Conservation (phyloP, 2,797 vertebrate genomes). For the Tokudaia tokunoshimensis region DNA sequence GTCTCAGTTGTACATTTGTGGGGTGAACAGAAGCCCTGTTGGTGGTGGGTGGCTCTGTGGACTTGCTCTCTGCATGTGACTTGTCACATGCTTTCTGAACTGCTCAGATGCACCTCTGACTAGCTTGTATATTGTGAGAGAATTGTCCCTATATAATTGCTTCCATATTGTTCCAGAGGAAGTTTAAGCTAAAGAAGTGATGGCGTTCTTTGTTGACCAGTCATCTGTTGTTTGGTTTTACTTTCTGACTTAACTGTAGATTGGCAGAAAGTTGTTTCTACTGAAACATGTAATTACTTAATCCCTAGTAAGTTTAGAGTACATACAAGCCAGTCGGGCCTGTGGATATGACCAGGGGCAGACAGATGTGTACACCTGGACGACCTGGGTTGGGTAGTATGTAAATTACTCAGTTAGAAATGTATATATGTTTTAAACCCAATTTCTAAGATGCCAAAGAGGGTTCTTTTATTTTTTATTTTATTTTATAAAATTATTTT, state of each 20-base stretch:
- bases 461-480: neutral
- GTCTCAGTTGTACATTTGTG: constrained; percentile 3
- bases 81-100: constrained; percentile 44
- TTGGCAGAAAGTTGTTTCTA: constrained; percentile 62
- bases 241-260: constrained; percentile 60
- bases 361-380: no score
- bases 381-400: neutral
- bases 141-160: constrained; percentile 54
- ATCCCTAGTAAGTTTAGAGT: constrained; percentile 63
- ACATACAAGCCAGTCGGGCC: constrained; percentile 8
- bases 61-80: constrained; percentile 40
- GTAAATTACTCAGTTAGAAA: neutral
- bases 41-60: neutral
- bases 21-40: neutral
- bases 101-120: constrained; percentile 63
- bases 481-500: neutral
- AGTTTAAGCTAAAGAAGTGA: constrained; percentile 67
- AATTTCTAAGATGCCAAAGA: neutral
- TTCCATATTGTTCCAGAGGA: constrained; percentile 67
- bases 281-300: constrained; percentile 66
- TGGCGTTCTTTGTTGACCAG: constrained; percentile 58
- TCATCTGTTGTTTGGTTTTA: constrained; percentile 66
- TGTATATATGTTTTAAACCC: constrained; percentile 42
- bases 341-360: neutral
- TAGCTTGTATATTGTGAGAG: constrained; percentile 62